Evolutionary conservation across 2,797 vertebrate species (phyloP), one percentile per base, ranked within the genome.

Genomic region (Sebastes cheni): DNA sequence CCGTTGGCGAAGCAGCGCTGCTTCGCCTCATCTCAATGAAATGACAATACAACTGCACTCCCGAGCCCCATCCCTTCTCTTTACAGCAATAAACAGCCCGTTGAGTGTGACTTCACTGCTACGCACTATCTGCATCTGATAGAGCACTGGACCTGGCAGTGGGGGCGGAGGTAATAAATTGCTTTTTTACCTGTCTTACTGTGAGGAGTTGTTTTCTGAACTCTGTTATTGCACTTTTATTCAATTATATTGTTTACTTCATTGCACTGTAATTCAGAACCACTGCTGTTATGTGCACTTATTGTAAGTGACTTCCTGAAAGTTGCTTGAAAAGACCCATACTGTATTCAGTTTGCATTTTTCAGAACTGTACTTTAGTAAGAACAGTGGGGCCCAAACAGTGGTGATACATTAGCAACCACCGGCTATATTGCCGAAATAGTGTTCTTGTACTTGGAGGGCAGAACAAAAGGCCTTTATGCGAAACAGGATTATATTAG

Each of bases 31-130:
- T 95, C 93, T 95, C 89, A 95, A 95, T 96, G 95, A 95, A 96
- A 93, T 94, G 95, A 96, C 94, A 96, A 94, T 95, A 89, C 94
- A 94, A 96, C 88, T 85, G 90, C 78, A 80, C 95, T 93, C 95
- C 84, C 8, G 93, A 94, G 95, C 88, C 92, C 88, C 92, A 80
- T 95, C 95, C 89, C 89, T 95, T 91, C 75, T 88, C 88, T 60
- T 76, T 50, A 77, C 88, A 89, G 92, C 56, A 90, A 91, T 92
- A 89, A 87, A 89, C 91, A 90, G 89, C 90, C 92, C 55, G 50
- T 84, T 64, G 61, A 92, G 85, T 75, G 82, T 85, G 32, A 71
- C 67, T 74, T 59, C 77, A 52, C 73, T 67, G 54, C 59, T 75
- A 59, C n/a, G 16, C 10, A 32, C 64, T 75, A 81, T 82, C 71